Percentiles rank a stretch among this genome's conserved stretches.
Conservation (phyloP, 2,797 vertebrate genomes). For the Myioborus miniatus region DNA sequence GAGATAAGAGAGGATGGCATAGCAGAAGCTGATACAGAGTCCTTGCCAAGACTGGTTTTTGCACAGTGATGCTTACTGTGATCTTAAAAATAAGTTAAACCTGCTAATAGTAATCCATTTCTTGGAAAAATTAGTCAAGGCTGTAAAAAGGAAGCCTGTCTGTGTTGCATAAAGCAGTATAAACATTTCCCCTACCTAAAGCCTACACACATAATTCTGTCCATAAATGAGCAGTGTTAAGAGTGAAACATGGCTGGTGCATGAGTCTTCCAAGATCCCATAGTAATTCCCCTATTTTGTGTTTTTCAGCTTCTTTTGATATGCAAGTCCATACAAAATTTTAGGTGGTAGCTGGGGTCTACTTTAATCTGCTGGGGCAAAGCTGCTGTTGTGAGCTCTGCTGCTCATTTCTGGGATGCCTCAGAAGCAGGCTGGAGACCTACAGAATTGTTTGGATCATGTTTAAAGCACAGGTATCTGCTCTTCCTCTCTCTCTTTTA, state of each 20-base stretch:
- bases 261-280: background rate
- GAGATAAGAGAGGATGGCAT: background rate
- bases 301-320: background rate
- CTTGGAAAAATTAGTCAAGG: background rate
- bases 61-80: background rate
- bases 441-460: background rate
- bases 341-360: background rate
- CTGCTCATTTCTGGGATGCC: background rate
- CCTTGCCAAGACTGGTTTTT: background rate
- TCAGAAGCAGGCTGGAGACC: background rate
- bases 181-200: background rate
- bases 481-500: background rate
- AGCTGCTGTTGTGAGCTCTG: background rate
- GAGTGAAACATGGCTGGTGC: background rate
- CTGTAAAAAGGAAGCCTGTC: background rate
- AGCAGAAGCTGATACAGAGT: background rate
- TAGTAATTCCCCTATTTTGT: background rate
- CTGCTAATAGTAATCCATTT: background rate
- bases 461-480: background rate
- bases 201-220: background rate
- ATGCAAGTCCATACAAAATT: background rate
- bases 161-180: background rate
- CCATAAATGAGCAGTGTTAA: fast-evolving
- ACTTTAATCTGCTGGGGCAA: background rate
- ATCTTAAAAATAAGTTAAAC: background rate